Percentiles rank a stretch among this genome's conserved stretches.
Evolutionary conservation across 1,140 invertebrate genomes (phyloP).

Genomic region (Armadillidium nasatum): DNA sequence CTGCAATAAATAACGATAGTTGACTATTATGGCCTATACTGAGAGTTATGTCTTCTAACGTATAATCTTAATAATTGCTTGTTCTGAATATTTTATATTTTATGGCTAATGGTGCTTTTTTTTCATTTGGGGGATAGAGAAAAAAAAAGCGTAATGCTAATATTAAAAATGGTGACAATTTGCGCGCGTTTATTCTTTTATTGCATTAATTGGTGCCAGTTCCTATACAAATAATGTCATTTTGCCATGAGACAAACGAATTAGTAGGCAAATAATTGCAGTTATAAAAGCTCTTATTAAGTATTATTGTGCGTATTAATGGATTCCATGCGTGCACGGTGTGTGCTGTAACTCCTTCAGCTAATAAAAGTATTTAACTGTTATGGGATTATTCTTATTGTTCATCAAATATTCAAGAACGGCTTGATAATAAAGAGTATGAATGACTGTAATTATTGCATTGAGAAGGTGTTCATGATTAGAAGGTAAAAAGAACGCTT

Average conservation of each 20-base stretch:
- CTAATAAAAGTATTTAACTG: too few relatives aligned
- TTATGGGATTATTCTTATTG: too few relatives aligned
- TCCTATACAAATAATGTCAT: background rate
- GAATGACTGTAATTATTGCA: conserved; percentile 1
- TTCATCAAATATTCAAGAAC: background rate
- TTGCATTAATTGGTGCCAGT: background rate
- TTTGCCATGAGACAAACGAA: background rate
- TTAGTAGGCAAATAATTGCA: background rate
- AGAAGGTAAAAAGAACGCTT: background rate
- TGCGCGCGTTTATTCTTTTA: background rate
- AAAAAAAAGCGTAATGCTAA: background rate
- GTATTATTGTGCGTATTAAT: too few relatives aligned
- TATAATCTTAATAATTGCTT: conserved; percentile 6
- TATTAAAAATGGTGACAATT: background rate
- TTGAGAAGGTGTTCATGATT: background rate
- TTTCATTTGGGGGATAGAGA: background rate
- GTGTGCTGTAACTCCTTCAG: too few relatives aligned
- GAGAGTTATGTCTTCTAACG: background rate
- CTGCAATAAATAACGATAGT: conserved; percentile 8
- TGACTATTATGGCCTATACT: conserved; percentile 10
- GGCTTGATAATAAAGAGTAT: background rate
- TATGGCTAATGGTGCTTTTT: background rate
- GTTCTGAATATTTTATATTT: conserved; percentile 1
- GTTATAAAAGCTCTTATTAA: background rate
- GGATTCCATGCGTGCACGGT: too few relatives aligned